Evolutionary conservation across 2,888 invertebrate species (phyloP).

Genomic region (Petrolisthes cinctipes): DNA sequence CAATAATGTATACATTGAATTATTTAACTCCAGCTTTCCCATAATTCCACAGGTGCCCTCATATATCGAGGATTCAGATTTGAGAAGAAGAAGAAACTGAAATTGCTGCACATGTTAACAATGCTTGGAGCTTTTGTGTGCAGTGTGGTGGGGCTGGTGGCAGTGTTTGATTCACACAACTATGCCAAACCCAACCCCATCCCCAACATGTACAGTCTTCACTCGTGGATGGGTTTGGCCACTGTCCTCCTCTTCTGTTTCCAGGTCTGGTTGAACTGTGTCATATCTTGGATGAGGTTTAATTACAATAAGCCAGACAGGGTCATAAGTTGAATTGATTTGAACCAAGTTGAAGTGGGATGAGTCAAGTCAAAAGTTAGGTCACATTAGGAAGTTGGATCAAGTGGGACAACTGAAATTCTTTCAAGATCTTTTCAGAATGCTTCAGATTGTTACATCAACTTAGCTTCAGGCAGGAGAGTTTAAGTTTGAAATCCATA

Average conservation of each 20-base stretch:
- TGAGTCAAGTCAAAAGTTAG: no score
- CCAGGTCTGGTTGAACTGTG: constrained; percentile 74
- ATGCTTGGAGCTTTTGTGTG: constrained; percentile 79
- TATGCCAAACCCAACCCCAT: constrained; percentile 69
- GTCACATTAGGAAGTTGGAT: no score
- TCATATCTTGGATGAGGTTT: neutral
- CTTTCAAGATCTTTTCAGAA: no score
- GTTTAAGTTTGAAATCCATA: no score
- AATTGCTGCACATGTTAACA: constrained; percentile 80
- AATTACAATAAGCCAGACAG: neutral
- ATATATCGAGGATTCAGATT: constrained; percentile 83
- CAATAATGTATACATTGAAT: no score
- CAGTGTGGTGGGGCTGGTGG: constrained; percentile 79
- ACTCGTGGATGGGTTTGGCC: constrained; percentile 85
- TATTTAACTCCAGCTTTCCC: no score
- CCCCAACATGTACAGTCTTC: constrained; percentile 81
- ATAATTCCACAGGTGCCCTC: constrained; percentile 77
- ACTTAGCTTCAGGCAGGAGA: no score
- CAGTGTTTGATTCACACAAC: constrained; percentile 87
- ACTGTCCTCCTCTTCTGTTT: constrained; percentile 80
- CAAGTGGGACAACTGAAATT: no score
- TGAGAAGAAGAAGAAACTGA: constrained; percentile 80
- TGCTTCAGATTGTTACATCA: no score
- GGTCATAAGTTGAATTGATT: no score
- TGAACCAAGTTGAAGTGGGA: no score